phyloP scores from a whole-genome alignment of 2,888 invertebrate genomes.

The Palloptera scutellata region DNA sequence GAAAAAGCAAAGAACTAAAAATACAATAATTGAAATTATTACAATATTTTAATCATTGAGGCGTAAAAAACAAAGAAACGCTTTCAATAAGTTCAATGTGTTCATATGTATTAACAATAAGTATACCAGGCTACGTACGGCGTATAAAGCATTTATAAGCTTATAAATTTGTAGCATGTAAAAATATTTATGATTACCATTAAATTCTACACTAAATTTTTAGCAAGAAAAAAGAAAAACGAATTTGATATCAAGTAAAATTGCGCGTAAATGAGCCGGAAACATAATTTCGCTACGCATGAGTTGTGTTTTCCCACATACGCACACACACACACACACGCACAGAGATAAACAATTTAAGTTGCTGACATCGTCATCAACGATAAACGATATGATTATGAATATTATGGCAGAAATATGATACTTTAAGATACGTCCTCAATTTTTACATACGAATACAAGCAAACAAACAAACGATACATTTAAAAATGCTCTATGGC shows the following conservation, averaged over 20 bases:
- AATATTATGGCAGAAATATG: slow-evolving; percentile 17
- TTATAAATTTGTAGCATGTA: not conserved
- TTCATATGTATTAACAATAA: no score
- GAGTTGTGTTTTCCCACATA: slow-evolving; percentile 10
- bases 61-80: no score
- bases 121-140: not conserved
- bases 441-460: no score
- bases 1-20: not conserved
- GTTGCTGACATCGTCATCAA: not conserved
- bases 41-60: no score
- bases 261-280: slow-evolving; percentile 20
- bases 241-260: not conserved
- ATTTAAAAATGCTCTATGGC: no score
- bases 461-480: no score
- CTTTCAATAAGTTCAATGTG: no score
- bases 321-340: slow-evolving; percentile 1
- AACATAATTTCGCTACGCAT: slow-evolving; percentile 17
- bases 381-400: not conserved
- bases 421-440: slow-evolving; percentile 1
- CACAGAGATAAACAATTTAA: not conserved
- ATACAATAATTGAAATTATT: no score
- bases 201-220: not conserved
- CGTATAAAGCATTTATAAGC: not conserved
- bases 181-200: not conserved
- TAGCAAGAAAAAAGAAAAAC: not conserved